phyloP scores from a whole-genome alignment of 1,140 invertebrate species.

The Bathynomus jamesi region DNA sequence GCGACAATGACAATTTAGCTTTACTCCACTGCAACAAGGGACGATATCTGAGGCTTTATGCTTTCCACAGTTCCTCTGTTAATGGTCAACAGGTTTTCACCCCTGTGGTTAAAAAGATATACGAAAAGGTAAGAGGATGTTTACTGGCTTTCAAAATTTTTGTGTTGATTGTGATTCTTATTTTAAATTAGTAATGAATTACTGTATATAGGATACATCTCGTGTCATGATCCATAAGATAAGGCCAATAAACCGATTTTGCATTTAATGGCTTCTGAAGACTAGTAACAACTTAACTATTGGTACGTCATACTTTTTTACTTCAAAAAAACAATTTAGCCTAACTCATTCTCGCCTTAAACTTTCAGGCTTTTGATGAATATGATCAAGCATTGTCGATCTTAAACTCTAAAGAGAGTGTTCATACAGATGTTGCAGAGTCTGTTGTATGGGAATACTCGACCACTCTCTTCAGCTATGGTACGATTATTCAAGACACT shows the following conservation, averaged over 20 bases:
- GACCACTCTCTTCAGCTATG: not conserved
- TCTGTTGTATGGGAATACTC: not conserved
- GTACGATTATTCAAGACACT: not conserved
- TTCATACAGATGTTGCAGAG: not conserved
- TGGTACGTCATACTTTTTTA: too few species aligned
- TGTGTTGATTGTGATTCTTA: too few species aligned
- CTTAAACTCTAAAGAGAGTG: not conserved
- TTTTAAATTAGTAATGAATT: too few species aligned
- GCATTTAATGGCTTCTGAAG: too few species aligned
- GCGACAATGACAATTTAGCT: not conserved
- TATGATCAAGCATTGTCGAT: not conserved
- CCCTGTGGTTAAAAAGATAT: not conserved
- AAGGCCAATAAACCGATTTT: too few species aligned
- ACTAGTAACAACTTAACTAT: too few species aligned
- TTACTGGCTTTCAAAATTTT: too few species aligned
- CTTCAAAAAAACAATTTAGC: too few species aligned
- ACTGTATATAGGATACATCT: too few species aligned
- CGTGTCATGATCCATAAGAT: too few species aligned
- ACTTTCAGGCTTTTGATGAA: not conserved
- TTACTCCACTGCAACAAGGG: not conserved
- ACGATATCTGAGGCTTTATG: not conserved
- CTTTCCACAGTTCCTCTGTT: not conserved
- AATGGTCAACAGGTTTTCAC: not conserved
- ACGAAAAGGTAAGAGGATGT: not conserved
- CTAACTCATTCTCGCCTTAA: too few species aligned